phyloP scores from a whole-genome alignment of 2,113 vertebrate species.

The Toxotes chatareus region DNA sequence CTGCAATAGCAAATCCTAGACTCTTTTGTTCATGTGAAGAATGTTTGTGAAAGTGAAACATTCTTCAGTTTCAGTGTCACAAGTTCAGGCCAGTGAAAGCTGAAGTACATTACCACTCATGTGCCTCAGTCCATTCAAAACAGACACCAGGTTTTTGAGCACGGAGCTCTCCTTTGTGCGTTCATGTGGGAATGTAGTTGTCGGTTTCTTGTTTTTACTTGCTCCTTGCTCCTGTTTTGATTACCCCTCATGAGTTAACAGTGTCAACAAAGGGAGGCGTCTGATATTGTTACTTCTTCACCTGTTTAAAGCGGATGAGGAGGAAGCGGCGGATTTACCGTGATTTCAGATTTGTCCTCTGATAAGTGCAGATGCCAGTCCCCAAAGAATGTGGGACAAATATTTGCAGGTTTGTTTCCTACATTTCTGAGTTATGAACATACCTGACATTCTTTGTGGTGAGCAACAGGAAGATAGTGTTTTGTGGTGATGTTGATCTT shows the following conservation, averaged over 20 bases:
- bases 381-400: constrained; percentile 33
- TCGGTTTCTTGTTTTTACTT: constrained; percentile 53
- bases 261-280: constrained; percentile 43
- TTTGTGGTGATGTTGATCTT: constrained; percentile 25
- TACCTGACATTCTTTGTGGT: constrained; percentile 63
- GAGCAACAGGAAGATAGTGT: constrained; percentile 42
- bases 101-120: background rate
- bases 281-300: constrained; percentile 54
- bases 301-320: constrained; percentile 17
- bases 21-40: background rate
- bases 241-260: constrained; percentile 9
- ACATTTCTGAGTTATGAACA: constrained; percentile 40
- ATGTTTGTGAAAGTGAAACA: constrained; percentile 35
- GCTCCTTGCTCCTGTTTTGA: constrained; percentile 46
- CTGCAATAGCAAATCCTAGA: background rate
- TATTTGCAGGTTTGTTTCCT: constrained; percentile 60
- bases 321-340: background rate
- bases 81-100: constrained; percentile 46
- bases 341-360: constrained; percentile 25
- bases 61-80: constrained; percentile 36
- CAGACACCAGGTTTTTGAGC: background rate
- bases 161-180: constrained; percentile 26
- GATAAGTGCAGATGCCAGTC: constrained; percentile 43
- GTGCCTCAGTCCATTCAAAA: constrained; percentile 1
- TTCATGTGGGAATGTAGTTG: constrained; percentile 6